These are phyloP conservation scores for Volucella zonaria DNA, from an alignment of 2,888 invertebrate genomes.

Conservation along the genomic window DNA sequence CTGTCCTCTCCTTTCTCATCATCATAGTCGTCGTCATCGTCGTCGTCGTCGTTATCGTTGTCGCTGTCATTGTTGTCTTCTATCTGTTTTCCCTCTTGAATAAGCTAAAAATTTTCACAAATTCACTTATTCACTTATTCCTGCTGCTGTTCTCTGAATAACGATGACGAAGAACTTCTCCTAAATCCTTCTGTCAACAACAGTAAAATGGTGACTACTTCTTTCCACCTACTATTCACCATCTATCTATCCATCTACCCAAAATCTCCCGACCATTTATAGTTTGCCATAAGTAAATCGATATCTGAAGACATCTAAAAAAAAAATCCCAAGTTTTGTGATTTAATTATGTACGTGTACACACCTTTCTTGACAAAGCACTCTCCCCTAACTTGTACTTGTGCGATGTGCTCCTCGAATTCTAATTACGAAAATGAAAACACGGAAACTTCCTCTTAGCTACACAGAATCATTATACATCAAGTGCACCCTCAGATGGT, in stretches of 20 bases:
- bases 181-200: constrained; percentile 39
- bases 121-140: constrained; percentile 45
- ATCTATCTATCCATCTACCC: neutral
- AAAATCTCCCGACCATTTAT: neutral
- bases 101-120: constrained; percentile 40
- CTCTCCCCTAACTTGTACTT: constrained; percentile 10
- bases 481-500: too few species aligned
- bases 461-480: too few species aligned
- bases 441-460: constrained; percentile 2
- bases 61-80: neutral
- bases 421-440: constrained; percentile 38
- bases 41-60: too few species aligned
- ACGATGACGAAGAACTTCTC: constrained; percentile 41
- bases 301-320: constrained; percentile 17
- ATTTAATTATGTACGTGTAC: constrained; percentile 48
- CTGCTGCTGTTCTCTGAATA: constrained; percentile 18
- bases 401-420: constrained; percentile 2
- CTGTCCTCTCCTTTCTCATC: constrained; percentile 13
- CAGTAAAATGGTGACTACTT: neutral
- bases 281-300: constrained; percentile 12
- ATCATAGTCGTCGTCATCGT: neutral
- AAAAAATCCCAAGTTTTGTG: neutral
- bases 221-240: too few species aligned
- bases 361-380: constrained; percentile 16
- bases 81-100: constrained; percentile 5